A percentile compares a stretch with the other conserved stretches of the same genome.
phyloP scores from a whole-genome alignment of 2,888 invertebrate species.

The Diarsia mendica region DNA sequence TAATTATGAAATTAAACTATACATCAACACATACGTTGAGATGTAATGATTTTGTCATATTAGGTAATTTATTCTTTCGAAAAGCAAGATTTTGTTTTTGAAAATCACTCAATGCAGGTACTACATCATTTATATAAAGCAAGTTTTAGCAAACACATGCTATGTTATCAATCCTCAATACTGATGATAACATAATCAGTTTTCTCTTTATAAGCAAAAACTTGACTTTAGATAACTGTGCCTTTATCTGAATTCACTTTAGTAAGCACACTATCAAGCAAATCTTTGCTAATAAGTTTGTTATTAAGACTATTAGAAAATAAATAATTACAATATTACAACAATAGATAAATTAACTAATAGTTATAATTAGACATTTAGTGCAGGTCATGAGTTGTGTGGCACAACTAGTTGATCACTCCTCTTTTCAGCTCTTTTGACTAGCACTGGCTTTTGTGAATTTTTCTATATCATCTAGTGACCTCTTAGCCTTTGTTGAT shows the following conservation, averaged over 20 bases:
- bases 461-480: constrained; percentile 93
- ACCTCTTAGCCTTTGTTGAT: constrained; percentile 93
- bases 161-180: constrained; percentile 49
- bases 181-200: constrained; percentile 58
- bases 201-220: constrained; percentile 46
- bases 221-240: constrained; percentile 50
- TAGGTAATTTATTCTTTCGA: constrained; percentile 61
- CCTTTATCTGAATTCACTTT: constrained; percentile 59
- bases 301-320: constrained; percentile 58
- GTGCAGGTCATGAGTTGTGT: constrained; percentile 60
- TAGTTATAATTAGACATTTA: constrained; percentile 56
- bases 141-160: constrained; percentile 45
- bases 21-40: constrained; percentile 27
- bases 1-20: constrained; percentile 24
- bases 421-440: constrained; percentile 90
- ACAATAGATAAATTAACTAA: constrained; percentile 63
- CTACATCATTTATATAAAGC: constrained; percentile 38
- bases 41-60: constrained; percentile 51
- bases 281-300: constrained; percentile 47
- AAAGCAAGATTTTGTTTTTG: constrained; percentile 26
- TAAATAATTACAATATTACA: constrained; percentile 62
- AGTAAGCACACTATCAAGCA: constrained; percentile 56
- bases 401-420: constrained; percentile 75
- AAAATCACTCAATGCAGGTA: constrained; percentile 45
- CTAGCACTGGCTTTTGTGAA: constrained; percentile 88